Evolutionary conservation across 2,888 invertebrate genomes (phyloP).

Genomic region (Argyresthia goedartella): DNA sequence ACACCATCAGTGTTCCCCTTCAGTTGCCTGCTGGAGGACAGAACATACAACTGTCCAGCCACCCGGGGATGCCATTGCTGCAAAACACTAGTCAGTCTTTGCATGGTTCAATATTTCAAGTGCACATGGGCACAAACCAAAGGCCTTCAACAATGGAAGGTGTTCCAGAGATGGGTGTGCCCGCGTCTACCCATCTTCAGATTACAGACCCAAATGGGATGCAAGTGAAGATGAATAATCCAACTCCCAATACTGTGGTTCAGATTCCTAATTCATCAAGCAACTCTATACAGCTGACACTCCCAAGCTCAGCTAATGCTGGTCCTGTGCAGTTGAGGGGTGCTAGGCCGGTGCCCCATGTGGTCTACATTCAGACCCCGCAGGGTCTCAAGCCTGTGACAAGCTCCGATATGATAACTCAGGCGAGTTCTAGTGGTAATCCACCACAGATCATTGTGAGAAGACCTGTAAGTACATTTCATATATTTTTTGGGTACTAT

Average conservation of each 20-base stretch:
- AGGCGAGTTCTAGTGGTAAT: conserved; percentile 60
- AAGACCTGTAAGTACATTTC: conserved; percentile 51
- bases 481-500: not conserved
- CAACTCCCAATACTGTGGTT: conserved; percentile 48
- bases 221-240: conserved; percentile 50
- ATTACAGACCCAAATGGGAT: conserved; percentile 38
- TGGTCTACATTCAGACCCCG: conserved; percentile 73
- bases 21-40: conserved; percentile 46
- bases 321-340: conserved; percentile 40
- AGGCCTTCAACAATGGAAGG: conserved; percentile 42
- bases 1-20: conserved; percentile 58
- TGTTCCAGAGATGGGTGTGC: conserved; percentile 39
- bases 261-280: conserved; percentile 51
- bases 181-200: conserved; percentile 45
- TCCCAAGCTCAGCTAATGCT: conserved; percentile 25
- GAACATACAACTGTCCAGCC: conserved; percentile 45
- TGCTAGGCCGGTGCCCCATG: conserved; percentile 59
- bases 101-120: conserved; percentile 56
- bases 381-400: conserved; percentile 60
- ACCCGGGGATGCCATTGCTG: conserved; percentile 55
- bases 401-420: conserved; percentile 57
- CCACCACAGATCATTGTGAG: conserved; percentile 65
- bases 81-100: conserved; percentile 42
- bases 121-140: conserved; percentile 56
- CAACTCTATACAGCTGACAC: conserved; percentile 45